Evolutionary conservation across 2,113 vertebrate species (phyloP).

Genomic region (mouse (Mus musculus)): DNA sequence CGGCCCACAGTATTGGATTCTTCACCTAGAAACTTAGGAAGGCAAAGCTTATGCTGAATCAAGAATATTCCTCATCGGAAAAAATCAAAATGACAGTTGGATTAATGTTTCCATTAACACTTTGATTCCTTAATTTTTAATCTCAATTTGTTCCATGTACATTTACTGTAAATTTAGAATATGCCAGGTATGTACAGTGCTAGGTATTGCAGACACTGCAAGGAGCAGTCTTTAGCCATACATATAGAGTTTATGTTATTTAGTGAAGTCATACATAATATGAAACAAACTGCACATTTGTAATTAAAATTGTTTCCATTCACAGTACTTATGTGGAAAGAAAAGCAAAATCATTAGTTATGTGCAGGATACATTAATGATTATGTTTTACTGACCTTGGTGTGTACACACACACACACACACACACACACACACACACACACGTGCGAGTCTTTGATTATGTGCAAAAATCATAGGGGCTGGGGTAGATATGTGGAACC

Average conservation of each 20-base stretch:
- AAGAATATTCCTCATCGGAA: not conserved
- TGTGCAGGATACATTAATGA: not conserved
- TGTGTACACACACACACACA: not conserved
- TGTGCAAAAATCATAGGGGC: not conserved
- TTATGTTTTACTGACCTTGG: not conserved
- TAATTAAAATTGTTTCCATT: not conserved
- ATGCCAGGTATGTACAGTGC: not conserved
- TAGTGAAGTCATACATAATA: not conserved
- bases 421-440: too few relatives aligned
- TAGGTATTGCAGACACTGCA: not conserved
- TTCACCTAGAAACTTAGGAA: not conserved
- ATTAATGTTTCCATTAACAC: not conserved
- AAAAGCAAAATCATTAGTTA: not conserved
- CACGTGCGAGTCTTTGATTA: not conserved
- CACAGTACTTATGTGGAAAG: not conserved
- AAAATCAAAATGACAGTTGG: not conserved
- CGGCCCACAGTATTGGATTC: not conserved
- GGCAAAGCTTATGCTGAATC: not conserved
- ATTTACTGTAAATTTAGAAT: not conserved
- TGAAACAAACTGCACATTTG: not conserved
- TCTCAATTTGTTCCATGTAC: slow-evolving; percentile 1
- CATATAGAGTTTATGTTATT: not conserved
- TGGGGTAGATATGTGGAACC: not conserved
- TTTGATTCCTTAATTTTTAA: not conserved
- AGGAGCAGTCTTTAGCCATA: not conserved